Percentiles rank a stretch among this genome's conserved stretches.
Conservation (phyloP, 2,888 invertebrate species). For the Drosophila kokeensis region DNA sequence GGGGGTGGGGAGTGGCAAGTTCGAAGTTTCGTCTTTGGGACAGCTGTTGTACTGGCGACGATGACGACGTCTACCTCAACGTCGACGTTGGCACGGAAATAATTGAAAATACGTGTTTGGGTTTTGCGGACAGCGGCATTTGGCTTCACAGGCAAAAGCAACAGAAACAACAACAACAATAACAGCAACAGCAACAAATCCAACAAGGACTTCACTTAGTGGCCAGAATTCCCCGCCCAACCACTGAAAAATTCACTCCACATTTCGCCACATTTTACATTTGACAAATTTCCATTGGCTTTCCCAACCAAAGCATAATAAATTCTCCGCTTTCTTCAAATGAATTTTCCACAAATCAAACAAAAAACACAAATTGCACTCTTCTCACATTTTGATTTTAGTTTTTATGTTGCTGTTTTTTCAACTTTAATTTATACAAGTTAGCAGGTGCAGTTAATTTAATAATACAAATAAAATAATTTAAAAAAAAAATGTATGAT, state of each 20-base stretch:
- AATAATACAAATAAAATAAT: too few species aligned
- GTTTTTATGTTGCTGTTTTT: not conserved
- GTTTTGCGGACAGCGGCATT: constrained; percentile 75
- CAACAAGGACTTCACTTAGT: constrained; percentile 45
- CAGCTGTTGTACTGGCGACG: constrained; percentile 39
- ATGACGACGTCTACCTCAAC: constrained; percentile 67
- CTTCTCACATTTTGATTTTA: not conserved
- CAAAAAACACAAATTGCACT: not conserved
- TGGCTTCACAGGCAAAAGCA: constrained; percentile 55
- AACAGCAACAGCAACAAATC: constrained; percentile 9
- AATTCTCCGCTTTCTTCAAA: constrained; percentile 69
- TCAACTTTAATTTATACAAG: not conserved
- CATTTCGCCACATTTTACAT: constrained; percentile 41
- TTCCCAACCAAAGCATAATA: constrained; percentile 66
- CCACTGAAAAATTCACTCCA: not conserved
- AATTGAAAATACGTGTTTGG: constrained; percentile 83
- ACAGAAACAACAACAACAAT: constrained; percentile 23
- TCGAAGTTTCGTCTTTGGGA: constrained; percentile 25
- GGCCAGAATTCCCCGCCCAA: constrained; percentile 35
- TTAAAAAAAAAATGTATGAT: too few species aligned
- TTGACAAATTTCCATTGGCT: constrained; percentile 68
- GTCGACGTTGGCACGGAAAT: constrained; percentile 76
- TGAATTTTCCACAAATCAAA: constrained; percentile 63
- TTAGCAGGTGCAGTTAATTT: too few species aligned
- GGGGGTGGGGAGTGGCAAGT: not conserved